These are phyloP conservation scores for Nylanderia fulva DNA, from an alignment of 1,140 invertebrate genomes.

Conservation along the genomic window DNA sequence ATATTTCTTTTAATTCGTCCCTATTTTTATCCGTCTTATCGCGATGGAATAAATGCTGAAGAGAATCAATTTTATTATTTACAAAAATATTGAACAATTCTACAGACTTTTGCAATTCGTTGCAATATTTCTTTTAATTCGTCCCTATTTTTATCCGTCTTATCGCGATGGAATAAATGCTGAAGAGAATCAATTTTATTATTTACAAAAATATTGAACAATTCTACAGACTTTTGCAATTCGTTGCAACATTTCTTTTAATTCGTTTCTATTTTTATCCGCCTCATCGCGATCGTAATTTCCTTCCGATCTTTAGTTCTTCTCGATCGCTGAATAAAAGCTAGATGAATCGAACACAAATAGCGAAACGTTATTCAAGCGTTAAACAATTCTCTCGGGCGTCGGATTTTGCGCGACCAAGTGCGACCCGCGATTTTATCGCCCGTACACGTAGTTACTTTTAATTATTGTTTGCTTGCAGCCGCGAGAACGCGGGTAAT, in stretches of 20 bases:
- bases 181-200: no score
- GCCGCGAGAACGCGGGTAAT: constrained; percentile 30
- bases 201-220: no score
- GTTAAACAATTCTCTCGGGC: constrained; percentile 5
- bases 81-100: no score
- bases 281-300: neutral
- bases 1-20: no score
- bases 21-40: no score
- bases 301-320: neutral
- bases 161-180: no score
- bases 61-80: no score
- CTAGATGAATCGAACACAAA: neutral
- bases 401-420: constrained; percentile 32
- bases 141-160: neutral
- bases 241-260: no score
- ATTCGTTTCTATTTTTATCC: neutral
- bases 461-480: constrained; percentile 54
- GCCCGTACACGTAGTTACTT: constrained; percentile 16
- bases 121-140: no score
- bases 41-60: no score
- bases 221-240: no score
- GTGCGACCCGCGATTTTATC: constrained; percentile 48
- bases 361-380: constrained; percentile 21
- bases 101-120: no score
- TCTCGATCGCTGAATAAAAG: neutral